Base-by-base conservation (phyloP, 2,888 invertebrate species). In the Dione juno region DNA sequence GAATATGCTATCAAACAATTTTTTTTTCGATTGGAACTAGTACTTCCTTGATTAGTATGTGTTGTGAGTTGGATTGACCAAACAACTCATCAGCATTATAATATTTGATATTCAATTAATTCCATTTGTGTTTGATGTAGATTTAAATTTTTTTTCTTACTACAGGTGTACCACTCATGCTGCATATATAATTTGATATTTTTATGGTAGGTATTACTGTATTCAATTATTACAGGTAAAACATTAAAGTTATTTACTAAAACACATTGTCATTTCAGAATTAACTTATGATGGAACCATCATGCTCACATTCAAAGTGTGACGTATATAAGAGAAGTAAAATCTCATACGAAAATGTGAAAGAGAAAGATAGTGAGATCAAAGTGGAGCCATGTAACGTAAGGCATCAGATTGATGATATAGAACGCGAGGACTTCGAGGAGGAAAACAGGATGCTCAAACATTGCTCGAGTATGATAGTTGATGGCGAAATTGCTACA, bases 401-500 rank as follows among this genome's bases (percentile, higher is more conserved):
- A 64, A 81, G 84, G 67, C 85, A 88, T 77, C 84, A 83, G 70
- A 91, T 91, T 69, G 93, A 93, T 67, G 89, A 92, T 53, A 81
- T 93, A 45, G 93, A 93, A 75, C 81, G 92, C 2, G 87, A 90
- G 72, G 93, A 93, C 73, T 93, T 92, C 52, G 92, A 92, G 61
- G 93, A 93, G 74, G 93, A 93, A 75, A 92, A 93, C 75, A 82
- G 91, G 54, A 84, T 93, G 71, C 78, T 92, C 59, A 90, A 91
- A 66, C 89, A 88, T 69, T 91, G 91, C 76, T 86, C 92, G 6
- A 86, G 84, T 57, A 87, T 92, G 81, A 84, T 89, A 54, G 88
- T 90, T 3, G 91, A 92, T 69, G 83, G 83, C 11, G 88, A 92
- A 76, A 83, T 86, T 66, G 77, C 83, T 65, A 77, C 85, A 0